These are phyloP conservation scores for Silvanus unidentatus DNA, from an alignment of 2,888 invertebrate species.

Conservation along the genomic window DNA sequence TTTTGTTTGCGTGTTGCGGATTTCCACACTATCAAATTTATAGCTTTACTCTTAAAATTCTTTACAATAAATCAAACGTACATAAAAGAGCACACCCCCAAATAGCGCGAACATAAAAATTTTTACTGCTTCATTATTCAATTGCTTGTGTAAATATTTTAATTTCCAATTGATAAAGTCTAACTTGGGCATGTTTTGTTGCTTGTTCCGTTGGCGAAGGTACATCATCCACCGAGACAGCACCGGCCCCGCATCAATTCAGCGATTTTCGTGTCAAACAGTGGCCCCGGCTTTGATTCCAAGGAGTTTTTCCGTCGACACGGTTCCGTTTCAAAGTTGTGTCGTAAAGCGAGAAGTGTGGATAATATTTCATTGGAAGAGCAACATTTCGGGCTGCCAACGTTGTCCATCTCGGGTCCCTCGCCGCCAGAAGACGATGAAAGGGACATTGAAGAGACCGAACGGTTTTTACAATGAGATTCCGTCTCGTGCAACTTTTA, in stretches of 20 bases:
- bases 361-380: slow-evolving; percentile 59
- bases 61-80: no score
- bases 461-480: slow-evolving; percentile 16
- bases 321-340: slow-evolving; percentile 72
- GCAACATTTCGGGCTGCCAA: slow-evolving; percentile 65
- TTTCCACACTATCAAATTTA: no score
- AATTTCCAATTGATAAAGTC: no score
- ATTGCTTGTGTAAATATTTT: no score
- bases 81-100: no score
- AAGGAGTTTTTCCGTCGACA: slow-evolving; percentile 74
- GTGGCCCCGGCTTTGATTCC: slow-evolving; percentile 69
- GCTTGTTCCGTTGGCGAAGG: slow-evolving; percentile 14
- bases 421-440: slow-evolving; percentile 52
- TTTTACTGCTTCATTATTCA: no score
- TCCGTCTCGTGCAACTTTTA: background rate
- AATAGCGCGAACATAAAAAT: no score
- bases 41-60: no score
- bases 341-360: slow-evolving; percentile 73
- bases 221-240: slow-evolving; percentile 46
- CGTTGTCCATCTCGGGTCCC: slow-evolving; percentile 67
- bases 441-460: slow-evolving; percentile 13
- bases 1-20: no score
- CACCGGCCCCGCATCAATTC: slow-evolving; percentile 76
- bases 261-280: slow-evolving; percentile 75
- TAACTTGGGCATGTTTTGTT: slow-evolving; percentile 8